Conservation (phyloP, 2,797 vertebrate genomes). For the Semotilus atromaculatus region DNA sequence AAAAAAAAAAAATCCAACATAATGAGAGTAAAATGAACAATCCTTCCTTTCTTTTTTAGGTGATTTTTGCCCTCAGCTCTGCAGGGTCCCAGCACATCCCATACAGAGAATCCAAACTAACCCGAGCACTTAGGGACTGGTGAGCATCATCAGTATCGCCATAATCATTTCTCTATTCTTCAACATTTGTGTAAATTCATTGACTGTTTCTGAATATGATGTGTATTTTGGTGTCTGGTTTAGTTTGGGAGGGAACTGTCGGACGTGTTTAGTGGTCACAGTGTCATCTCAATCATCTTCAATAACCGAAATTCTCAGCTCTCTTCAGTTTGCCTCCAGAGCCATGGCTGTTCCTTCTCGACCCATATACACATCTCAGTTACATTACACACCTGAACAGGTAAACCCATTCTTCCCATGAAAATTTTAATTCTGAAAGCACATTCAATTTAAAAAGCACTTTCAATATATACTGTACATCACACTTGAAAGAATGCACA, state of each 20-base stretch:
- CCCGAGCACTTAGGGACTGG: slow-evolving; percentile 67
- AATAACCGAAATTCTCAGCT: slow-evolving; percentile 62
- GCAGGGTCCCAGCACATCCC: slow-evolving; percentile 63
- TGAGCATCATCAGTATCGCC: slow-evolving; percentile 38
- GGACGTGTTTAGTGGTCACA: slow-evolving; percentile 62
- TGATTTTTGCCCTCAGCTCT: slow-evolving; percentile 66
- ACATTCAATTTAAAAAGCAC: too few relatives aligned
- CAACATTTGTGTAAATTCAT: slow-evolving; percentile 3
- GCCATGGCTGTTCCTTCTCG: slow-evolving; percentile 58
- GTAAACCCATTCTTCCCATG: slow-evolving; percentile 8
- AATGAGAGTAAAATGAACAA: not conserved
- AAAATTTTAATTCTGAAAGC: not conserved
- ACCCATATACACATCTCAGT: slow-evolving; percentile 48
- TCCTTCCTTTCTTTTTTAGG: slow-evolving; percentile 46
- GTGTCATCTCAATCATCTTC: slow-evolving; percentile 54
- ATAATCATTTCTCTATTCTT: slow-evolving; percentile 8
- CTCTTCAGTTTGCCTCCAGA: slow-evolving; percentile 67
- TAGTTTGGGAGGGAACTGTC: slow-evolving; percentile 67
- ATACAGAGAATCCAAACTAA: slow-evolving; percentile 70
- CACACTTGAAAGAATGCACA: not conserved
- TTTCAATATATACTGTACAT: not conserved
- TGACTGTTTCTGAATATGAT: not conserved
- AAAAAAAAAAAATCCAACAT: too few relatives aligned
- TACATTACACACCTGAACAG: slow-evolving; percentile 49
- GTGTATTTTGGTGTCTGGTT: slow-evolving; percentile 21